Conservation (phyloP, 92 coral and sea anemone genomes). For the Phenganax subtilis region DNA sequence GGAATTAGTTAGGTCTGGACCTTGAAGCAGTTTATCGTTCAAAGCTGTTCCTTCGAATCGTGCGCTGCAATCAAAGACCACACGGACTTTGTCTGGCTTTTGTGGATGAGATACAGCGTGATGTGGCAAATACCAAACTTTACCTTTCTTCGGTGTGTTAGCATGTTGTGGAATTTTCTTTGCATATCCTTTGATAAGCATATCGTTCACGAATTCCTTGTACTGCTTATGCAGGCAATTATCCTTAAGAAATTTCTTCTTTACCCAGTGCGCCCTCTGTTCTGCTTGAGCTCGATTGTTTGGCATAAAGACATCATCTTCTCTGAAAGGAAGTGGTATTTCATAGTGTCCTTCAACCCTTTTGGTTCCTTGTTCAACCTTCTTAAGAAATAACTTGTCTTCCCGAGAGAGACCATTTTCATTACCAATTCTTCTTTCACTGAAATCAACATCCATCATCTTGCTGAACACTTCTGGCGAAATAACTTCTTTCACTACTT, state of each 20-base stretch:
- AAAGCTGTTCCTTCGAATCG: constrained; percentile 25
- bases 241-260: constrained; percentile 27
- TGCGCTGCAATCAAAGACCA: constrained; percentile 39
- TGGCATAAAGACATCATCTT: constrained; percentile 34
- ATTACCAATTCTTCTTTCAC: constrained; percentile 35
- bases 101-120: constrained; percentile 29
- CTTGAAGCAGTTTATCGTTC: constrained; percentile 30
- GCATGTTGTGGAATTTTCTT: constrained; percentile 16
- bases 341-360: constrained; percentile 42
- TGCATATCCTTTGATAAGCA: constrained; percentile 20
- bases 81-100: constrained; percentile 26
- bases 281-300: constrained; percentile 45
- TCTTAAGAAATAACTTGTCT: constrained; percentile 43
- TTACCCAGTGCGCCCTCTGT: constrained; percentile 39
- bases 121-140: constrained; percentile 40
- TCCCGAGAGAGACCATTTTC: background rate
- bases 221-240: constrained; percentile 12
- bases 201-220: constrained; percentile 21
- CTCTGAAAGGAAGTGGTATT: constrained; percentile 45
- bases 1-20: constrained; percentile 36
- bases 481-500: constrained; percentile 45
- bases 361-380: constrained; percentile 20
- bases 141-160: constrained; percentile 27
- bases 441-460: constrained; percentile 47
- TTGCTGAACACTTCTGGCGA: constrained; percentile 45